Base-by-base conservation (phyloP, 2,888 invertebrate species). In the Neoaliturus tenellus region DNA sequence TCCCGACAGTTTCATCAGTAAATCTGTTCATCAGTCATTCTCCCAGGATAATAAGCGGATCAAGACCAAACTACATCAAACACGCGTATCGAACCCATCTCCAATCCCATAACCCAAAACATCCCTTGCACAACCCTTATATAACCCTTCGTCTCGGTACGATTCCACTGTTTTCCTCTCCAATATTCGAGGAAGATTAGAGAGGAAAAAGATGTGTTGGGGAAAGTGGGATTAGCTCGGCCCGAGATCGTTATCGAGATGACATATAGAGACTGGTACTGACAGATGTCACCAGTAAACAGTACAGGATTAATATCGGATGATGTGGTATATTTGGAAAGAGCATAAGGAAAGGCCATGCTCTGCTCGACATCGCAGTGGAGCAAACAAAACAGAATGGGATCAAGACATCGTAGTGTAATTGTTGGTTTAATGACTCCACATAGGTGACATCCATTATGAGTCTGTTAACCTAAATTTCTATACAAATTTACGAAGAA, bases 251-350 rank as follows among this genome's bases (percentile, higher is more conserved):
- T 2, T 44, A 44, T 51, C 23, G 51, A 10, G 51, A 51, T 51
- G 62, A 62, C 28, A 62, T 31, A 62, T 62, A 20, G 23, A 55
- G 55, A 23, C 55, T 23, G 25, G 44, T 44, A 44, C 44, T n/a
- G n/a, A 44, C 44, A 44, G 44, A 14, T 55, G 55, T 55, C 55
- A 55, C 1, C 3, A 14, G 28, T 62, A 62, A 62, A 62, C 62
- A 62, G 31, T 31, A 62, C 8, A 31, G 28, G 62, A 62, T 62
- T 62, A 62, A 62, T 62, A 12, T 62, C 62, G 25, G 62, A 28
- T 28, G 62, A 55, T 55, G 55, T 55, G 5, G 55, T 55, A 55
- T 23, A 55, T 55, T 55, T 55, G 62, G 62, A 62, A 62, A 28
- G 14, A 20, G 14, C 14, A 62, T 28, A 5, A 28, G 31, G 28